Conservation (phyloP, 2,797 vertebrate genomes). For the Basileuterus tristriatus region DNA sequence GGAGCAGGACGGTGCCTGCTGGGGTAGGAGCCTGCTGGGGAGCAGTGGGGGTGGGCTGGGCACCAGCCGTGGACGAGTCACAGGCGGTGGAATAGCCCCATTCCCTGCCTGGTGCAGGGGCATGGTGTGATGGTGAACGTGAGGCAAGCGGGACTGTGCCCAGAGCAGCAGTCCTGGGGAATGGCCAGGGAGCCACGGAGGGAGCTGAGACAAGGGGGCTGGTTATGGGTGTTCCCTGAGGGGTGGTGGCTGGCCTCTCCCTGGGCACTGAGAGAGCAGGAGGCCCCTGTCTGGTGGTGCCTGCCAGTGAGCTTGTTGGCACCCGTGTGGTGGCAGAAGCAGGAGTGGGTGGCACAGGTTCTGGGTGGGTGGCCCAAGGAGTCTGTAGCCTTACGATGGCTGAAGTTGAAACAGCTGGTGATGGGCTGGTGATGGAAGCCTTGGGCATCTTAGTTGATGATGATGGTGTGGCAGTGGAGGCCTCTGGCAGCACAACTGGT, state of each 20-base stretch:
- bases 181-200: rapidly evolving
- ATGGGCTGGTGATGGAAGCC: not conserved
- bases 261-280: not conserved
- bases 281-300: not conserved
- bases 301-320: not conserved
- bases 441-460: not conserved
- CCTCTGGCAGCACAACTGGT: rapidly evolving
- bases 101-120: not conserved
- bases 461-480: not conserved
- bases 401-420: not conserved
- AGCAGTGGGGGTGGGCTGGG: not conserved
- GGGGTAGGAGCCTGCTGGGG: rapidly evolving
- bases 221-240: not conserved
- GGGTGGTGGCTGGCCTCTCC: not conserved
- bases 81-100: rapidly evolving
- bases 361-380: not conserved
- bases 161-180: not conserved
- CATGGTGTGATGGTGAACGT: not conserved
- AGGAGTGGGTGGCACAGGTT: not conserved
- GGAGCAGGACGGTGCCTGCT: rapidly evolving
- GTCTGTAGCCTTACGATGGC: not conserved
- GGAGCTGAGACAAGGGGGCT: not conserved
- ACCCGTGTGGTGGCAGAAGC: not conserved
- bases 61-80: not conserved
- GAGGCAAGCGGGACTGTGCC: not conserved